A percentile compares a stretch with the other conserved stretches of the same genome.
phyloP scores from a whole-genome alignment of 2,888 invertebrate species.

The Hylaea fasciaria region DNA sequence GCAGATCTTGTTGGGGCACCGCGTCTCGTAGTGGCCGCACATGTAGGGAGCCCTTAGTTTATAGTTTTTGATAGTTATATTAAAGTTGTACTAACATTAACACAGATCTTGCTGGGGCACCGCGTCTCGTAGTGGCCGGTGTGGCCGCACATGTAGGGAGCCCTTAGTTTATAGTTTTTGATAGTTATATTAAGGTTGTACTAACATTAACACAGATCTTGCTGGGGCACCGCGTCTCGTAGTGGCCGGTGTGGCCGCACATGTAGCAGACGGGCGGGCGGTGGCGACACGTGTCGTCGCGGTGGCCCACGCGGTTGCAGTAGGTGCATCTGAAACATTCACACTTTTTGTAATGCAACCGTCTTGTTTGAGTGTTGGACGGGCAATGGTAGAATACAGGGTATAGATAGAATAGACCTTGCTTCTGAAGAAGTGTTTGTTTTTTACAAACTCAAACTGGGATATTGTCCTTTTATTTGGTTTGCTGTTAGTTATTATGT shows the following conservation, averaged over 20 bases:
- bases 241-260: constrained; percentile 88
- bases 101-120: constrained; percentile 85
- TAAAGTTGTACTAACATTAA: neutral
- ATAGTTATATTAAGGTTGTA: constrained; percentile 53
- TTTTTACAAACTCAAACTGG: no score
- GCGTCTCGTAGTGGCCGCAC: no score
- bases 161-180: no score
- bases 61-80: constrained; percentile 54
- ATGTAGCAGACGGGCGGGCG: constrained; percentile 86
- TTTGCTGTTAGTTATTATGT: no score
- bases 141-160: no score
- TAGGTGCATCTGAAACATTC: constrained; percentile 82
- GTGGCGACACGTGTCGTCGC: constrained; percentile 83
- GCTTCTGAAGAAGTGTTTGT: no score
- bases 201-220: constrained; percentile 89
- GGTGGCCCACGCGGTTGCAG: constrained; percentile 88
- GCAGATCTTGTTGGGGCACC: constrained; percentile 83
- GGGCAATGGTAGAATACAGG: no score
- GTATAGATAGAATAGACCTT: no score
- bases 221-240: constrained; percentile 87
- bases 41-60: no score
- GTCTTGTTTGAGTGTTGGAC: no score
- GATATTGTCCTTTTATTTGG: no score
- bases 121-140: constrained; percentile 86
- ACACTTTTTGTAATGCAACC: neutral